Conservation (phyloP, 2,113 vertebrate genomes). For the Petrocephalus microphthalmus region DNA sequence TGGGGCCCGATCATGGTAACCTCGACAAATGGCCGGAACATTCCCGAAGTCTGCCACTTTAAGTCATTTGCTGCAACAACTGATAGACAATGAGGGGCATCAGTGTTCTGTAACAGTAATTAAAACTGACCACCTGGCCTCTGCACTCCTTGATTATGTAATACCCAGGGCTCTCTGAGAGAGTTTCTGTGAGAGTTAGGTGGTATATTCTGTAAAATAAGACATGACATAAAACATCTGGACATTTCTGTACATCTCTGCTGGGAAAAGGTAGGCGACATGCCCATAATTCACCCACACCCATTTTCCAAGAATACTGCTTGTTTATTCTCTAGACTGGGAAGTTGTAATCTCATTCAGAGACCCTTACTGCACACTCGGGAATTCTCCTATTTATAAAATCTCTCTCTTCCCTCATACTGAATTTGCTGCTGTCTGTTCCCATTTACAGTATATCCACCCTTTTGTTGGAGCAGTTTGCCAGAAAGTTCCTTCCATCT, state of each 20-base stretch:
- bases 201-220: not conserved
- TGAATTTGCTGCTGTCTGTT: not conserved
- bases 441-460: not conserved
- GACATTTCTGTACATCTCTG: not conserved
- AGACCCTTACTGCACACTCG: no score
- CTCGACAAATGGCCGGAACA: constrained; percentile 96
- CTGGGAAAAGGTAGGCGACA: not conserved
- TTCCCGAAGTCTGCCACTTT: constrained; percentile 93
- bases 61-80: constrained; percentile 89
- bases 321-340: not conserved
- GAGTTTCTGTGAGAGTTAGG: not conserved
- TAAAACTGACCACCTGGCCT: not conserved
- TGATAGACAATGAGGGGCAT: constrained; percentile 35
- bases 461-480: not conserved
- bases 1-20: constrained; percentile 90
- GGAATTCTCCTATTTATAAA: not conserved
- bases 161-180: not conserved
- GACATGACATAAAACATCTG: not conserved
- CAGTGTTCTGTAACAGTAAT: not conserved
- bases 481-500: not conserved
- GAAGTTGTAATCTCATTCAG: no score
- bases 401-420: not conserved
- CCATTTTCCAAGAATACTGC: not conserved
- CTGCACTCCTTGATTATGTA: not conserved
- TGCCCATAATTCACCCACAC: not conserved